These are phyloP conservation scores for Antechinus stuartii DNA, from an alignment of 2,113 vertebrate species.

Conservation along the genomic window DNA sequence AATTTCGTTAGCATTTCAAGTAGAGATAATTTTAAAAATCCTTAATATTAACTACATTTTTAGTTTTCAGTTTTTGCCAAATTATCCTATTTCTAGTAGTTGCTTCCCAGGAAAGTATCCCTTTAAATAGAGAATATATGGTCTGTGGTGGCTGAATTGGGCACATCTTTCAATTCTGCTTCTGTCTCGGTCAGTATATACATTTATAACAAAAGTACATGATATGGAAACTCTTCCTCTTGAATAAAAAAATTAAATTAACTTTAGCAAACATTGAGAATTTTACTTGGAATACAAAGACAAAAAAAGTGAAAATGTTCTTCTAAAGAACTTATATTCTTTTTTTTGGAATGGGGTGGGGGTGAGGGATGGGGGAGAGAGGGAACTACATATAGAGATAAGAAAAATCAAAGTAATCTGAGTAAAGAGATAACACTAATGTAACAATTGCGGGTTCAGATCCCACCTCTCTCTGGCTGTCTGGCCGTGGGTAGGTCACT, in stretches of 20 bases:
- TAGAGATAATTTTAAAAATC: background rate
- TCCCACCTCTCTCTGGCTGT: background rate
- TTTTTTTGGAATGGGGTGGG: background rate
- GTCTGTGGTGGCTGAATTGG: background rate
- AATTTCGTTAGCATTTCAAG: background rate
- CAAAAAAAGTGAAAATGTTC: background rate
- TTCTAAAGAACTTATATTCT: background rate
- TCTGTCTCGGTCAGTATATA: background rate
- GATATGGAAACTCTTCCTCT: background rate
- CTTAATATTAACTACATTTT: background rate
- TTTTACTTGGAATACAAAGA: background rate
- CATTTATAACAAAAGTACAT: background rate
- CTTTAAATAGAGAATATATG: slow-evolving; percentile 49
- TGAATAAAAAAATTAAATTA: background rate
- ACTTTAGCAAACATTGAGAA: background rate
- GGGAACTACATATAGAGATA: background rate
- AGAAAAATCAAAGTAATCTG: background rate
- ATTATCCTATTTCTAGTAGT: slow-evolving; percentile 23
- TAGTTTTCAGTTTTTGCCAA: background rate
- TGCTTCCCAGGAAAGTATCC: slow-evolving; percentile 50
- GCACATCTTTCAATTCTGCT: slow-evolving; percentile 44
- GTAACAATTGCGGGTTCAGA: background rate
- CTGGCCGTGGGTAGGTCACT: background rate
- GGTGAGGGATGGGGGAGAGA: background rate
- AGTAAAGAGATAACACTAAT: background rate